phyloP scores from a whole-genome alignment of 2,888 invertebrate genomes.

The Magallana nippona region DNA sequence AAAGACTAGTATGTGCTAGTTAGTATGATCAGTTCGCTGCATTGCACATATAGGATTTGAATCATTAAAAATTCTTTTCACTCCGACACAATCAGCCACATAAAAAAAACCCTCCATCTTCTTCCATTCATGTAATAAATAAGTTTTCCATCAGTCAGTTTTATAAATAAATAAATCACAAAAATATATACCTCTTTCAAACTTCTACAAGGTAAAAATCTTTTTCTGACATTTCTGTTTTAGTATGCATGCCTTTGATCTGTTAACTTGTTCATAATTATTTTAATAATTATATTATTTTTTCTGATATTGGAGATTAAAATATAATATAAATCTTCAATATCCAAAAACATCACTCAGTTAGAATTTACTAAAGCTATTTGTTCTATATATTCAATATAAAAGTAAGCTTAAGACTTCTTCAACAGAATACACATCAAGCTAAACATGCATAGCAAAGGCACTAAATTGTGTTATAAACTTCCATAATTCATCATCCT shows the following conservation, averaged over 20 bases:
- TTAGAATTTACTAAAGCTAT: no score
- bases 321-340: no score
- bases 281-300: no score
- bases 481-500: background rate
- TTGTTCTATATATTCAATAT: background rate
- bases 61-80: background rate
- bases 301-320: no score
- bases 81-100: background rate
- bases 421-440: background rate
- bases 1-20: constrained; percentile 23
- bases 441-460: background rate
- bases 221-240: no score
- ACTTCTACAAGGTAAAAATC: background rate
- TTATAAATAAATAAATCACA: constrained; percentile 3
- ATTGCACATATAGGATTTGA: background rate
- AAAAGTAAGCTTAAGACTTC: background rate
- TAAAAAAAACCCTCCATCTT: background rate
- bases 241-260: no score
- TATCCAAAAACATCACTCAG: no score
- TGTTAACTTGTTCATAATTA: no score
- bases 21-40: background rate
- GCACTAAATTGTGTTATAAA: background rate
- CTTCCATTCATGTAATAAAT: constrained; percentile 14
- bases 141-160: background rate
- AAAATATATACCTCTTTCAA: background rate